A percentile compares a stretch with the other conserved stretches of the same genome.
phyloP scores from a whole-genome alignment of 2,113 vertebrate species.

The Brienomyrus brachyistius region DNA sequence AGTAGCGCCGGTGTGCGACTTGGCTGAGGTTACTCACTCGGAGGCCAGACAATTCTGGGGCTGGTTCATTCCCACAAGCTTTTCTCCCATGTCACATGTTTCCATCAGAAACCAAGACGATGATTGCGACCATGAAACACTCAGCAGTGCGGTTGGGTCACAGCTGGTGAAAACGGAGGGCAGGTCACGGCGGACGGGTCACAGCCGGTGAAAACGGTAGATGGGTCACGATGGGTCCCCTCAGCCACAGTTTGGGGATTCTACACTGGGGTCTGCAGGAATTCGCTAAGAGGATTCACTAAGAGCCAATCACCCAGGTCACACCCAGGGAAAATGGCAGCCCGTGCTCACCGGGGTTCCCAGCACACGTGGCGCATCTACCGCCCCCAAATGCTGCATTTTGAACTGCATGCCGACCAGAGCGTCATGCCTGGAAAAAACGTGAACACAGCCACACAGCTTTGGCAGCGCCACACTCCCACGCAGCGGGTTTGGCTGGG shows the following conservation, averaged over 20 bases:
- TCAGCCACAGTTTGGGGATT: background rate
- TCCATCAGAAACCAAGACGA: background rate
- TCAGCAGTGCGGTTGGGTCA: background rate
- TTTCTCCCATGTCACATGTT: background rate
- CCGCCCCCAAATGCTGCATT: background rate
- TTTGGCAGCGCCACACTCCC: background rate
- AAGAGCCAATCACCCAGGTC: background rate
- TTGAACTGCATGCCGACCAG: background rate
- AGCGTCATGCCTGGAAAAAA: background rate
- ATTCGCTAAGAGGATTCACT: background rate
- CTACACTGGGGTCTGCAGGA: background rate
- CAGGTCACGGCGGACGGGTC: no score
- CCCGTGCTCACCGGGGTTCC: background rate
- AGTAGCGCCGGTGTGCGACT: background rate
- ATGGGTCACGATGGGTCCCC: background rate
- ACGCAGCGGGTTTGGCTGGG: background rate
- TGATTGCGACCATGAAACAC: background rate
- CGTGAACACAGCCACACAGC: background rate
- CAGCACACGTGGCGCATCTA: background rate
- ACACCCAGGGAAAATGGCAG: background rate
- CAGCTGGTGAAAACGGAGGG: background rate
- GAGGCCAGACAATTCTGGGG: background rate
- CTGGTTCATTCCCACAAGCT: background rate
- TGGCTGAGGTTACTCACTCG: background rate
- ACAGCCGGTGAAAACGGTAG: no score